Conservation (phyloP, 2,888 invertebrate species). For the Phoronis australis region DNA sequence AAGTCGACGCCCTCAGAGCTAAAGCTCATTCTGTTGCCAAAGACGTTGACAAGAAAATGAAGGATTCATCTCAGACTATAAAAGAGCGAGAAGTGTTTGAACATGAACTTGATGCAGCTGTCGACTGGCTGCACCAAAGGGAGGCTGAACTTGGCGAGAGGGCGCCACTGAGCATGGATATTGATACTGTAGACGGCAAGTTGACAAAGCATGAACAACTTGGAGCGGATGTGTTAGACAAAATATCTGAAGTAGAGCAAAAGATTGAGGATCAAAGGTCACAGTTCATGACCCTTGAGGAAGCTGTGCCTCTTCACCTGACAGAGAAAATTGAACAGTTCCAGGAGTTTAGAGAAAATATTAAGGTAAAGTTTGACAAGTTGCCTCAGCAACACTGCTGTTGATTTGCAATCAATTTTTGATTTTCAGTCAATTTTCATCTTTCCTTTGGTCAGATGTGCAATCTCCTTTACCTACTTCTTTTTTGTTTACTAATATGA, state of each 20-base stretch:
- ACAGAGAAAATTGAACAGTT: slow-evolving; percentile 36
- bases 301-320: slow-evolving; percentile 29
- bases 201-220: slow-evolving; percentile 34
- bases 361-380: neutral
- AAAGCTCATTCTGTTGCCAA: too few relatives aligned
- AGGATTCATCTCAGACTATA: slow-evolving; percentile 70
- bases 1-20: slow-evolving; percentile 73
- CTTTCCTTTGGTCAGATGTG: too few relatives aligned
- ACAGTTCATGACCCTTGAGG: slow-evolving; percentile 28
- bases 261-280: slow-evolving; percentile 26
- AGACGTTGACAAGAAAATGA: slow-evolving; percentile 78
- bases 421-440: too few relatives aligned
- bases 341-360: slow-evolving; percentile 4
- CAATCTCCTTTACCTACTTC: too few relatives aligned
- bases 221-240: slow-evolving; percentile 23
- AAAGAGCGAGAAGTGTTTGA: slow-evolving; percentile 34
- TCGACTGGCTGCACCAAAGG: slow-evolving; percentile 35
- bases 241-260: slow-evolving; percentile 24
- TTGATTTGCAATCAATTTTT: too few relatives aligned
- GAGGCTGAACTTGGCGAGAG: slow-evolving; percentile 25
- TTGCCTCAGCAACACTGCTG: too few relatives aligned
- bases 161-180: slow-evolving; percentile 28
- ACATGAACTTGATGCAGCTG: slow-evolving; percentile 25
- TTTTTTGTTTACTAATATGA: too few relatives aligned
- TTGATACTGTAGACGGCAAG: slow-evolving; percentile 25